Conservation (phyloP, 2,797 vertebrate genomes). For the Acipenser transmontanus region DNA sequence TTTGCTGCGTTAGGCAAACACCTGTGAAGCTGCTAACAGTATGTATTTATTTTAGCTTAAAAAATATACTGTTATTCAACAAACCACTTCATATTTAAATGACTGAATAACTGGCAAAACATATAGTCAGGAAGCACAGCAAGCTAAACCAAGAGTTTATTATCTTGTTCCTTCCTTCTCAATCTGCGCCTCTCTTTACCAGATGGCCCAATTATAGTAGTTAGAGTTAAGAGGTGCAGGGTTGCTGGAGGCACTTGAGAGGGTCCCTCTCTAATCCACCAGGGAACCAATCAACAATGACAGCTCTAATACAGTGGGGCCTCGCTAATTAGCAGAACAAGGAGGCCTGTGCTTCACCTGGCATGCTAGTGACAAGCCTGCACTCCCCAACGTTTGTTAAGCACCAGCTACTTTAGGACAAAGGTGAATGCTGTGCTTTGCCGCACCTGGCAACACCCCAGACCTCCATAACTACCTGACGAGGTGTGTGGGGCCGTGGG, state of each 20-base stretch:
- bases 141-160: too few species aligned
- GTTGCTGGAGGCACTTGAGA: slow-evolving; percentile 44
- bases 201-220: slow-evolving; percentile 81
- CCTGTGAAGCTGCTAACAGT: too few species aligned
- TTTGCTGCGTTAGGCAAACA: too few species aligned
- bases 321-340: slow-evolving; percentile 65
- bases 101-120: too few species aligned
- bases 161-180: not conserved
- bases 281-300: slow-evolving; percentile 75
- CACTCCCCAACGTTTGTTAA: slow-evolving; percentile 1
- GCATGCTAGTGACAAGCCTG: slow-evolving; percentile 19
- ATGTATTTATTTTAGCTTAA: too few species aligned
- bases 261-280: slow-evolving; percentile 61
- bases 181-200: slow-evolving; percentile 37
- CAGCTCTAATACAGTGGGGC: slow-evolving; percentile 21
- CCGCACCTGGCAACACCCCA: slow-evolving; percentile 6
- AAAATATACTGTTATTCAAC: too few species aligned
- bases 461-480: not conserved
- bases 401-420: not conserved
- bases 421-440: slow-evolving; percentile 20
- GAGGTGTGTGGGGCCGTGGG: not conserved
- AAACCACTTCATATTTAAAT: too few species aligned
- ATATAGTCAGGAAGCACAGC: too few species aligned
- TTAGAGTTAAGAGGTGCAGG: slow-evolving; percentile 59
- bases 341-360: slow-evolving; percentile 45